Percentiles rank a stretch among this genome's conserved stretches.
phyloP scores from a whole-genome alignment of 2,888 invertebrate species.

The Ferdinandea cuprea region DNA sequence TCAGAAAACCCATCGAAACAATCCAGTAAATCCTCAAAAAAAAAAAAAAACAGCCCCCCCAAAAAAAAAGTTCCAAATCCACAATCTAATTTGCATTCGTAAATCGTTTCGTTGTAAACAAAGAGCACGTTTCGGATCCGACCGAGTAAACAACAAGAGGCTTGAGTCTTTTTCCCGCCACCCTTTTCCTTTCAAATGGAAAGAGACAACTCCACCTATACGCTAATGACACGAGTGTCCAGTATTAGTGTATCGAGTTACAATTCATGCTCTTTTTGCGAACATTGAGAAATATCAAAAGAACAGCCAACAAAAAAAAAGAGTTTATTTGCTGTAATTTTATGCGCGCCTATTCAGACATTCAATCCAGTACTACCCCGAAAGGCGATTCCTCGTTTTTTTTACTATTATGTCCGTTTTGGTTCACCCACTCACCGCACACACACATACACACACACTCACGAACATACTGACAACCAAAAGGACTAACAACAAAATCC shows the following conservation, averaged over 20 bases:
- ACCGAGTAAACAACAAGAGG: conserved; percentile 49
- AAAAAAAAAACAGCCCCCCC: conserved; percentile 1
- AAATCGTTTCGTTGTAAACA: conserved; percentile 71
- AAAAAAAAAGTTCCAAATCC: conserved; percentile 51
- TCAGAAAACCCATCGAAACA: conserved; percentile 39
- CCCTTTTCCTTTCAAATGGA: no score
- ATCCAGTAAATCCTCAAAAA: conserved; percentile 42
- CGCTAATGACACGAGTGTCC: conserved; percentile 64
- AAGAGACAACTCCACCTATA: conserved; percentile 11
- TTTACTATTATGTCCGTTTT: conserved; percentile 22
- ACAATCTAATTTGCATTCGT: conserved; percentile 73
- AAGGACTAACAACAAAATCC: conserved; percentile 61
- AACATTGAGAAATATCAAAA: conserved; percentile 8
- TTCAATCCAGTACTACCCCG: conserved; percentile 34
- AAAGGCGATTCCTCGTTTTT: conserved; percentile 43
- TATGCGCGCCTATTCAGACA: conserved; percentile 63
- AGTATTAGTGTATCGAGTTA: conserved; percentile 52
- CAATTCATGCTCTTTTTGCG: not conserved
- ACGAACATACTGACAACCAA: not conserved
- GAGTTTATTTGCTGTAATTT: conserved; percentile 68
- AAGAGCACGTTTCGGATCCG: conserved; percentile 66
- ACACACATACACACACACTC: no score
- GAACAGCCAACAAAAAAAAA: conserved; percentile 28
- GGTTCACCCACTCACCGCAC: conserved; percentile 20
- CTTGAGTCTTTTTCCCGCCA: conserved; percentile 40